Evolutionary conservation across 2,113 vertebrate species (phyloP), one percentile per base, ranked within the genome.

Genomic region (Gasterosteus aculeatus): DNA sequence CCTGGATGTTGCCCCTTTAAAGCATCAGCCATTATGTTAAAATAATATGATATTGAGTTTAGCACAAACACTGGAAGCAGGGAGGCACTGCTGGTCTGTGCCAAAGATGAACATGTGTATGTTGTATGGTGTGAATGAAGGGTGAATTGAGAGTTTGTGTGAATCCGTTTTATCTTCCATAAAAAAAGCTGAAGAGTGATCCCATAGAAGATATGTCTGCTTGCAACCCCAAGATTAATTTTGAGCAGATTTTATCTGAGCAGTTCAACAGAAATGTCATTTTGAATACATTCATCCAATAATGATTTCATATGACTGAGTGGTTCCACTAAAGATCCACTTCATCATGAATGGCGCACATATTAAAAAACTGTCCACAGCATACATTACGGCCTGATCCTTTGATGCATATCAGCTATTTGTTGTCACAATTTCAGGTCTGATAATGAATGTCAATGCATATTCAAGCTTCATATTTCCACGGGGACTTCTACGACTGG

Each of bases 401-500:
- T 54, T 54, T 68, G 2, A 29, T 54, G 35, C 35, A 41, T 26
- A 12, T 61, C 39, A 72, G 44, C 33, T 33, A 39, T 54, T 54
- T 54, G 18, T 64, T 74, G 29, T 16, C 49, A 33, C 56, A 26
- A 39, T 56, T 64, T 44, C 16, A 7, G 18, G 39, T 57, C 8
- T 56, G 39, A 46, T 74, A 22, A 46, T 46, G 42, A 11, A 44
- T n/a, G 22, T 42, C 31, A 42, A 33, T 56, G 5, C 57, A 46
- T 57, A 54, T 60, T 39, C 38, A 67, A 53, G 56, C 54, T 41
- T 22, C n/a, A 64, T n/a, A 44, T 64, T 56, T 14, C 68, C 39
- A 57, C 19, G 16, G 4, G 54, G 10, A n/a, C 42, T 2, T 29
- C 4, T 19, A 9, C 62, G 15, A 3, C 46, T 38, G 38, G 11